A percentile compares a stretch with the other conserved stretches of the same genome.
These are phyloP conservation scores for Mizuhopecten yessoensis DNA, from an alignment of 1,140 invertebrate species.

Conservation along the genomic window DNA sequence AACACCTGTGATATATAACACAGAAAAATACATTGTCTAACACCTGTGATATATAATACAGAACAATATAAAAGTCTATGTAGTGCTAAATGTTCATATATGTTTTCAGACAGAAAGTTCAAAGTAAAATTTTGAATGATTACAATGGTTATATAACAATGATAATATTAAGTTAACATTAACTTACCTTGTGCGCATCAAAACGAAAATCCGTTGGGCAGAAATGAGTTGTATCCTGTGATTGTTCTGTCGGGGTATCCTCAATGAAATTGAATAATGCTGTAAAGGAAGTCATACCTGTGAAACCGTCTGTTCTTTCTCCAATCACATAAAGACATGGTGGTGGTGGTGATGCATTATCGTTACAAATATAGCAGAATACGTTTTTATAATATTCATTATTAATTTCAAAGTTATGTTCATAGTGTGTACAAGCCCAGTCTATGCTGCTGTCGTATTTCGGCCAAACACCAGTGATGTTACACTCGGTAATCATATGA, in stretches of 20 bases:
- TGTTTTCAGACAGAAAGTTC: too few relatives aligned
- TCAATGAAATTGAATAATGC: background rate
- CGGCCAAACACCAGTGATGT: background rate
- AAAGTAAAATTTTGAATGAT: too few relatives aligned
- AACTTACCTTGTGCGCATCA: background rate
- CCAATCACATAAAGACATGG: background rate
- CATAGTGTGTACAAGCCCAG: background rate
- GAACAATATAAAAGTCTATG: too few relatives aligned
- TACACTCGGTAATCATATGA: background rate
- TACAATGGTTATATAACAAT: too few relatives aligned
- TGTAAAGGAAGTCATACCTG: background rate
- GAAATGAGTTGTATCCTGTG: background rate
- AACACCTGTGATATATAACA: too few relatives aligned
- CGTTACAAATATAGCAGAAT: background rate
- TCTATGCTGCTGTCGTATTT: background rate
- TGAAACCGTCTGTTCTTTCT: background rate
- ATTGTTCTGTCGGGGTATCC: background rate
- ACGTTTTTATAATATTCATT: background rate
- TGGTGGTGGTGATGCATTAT: background rate
- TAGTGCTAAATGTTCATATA: too few relatives aligned
- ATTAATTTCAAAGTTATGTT: background rate
- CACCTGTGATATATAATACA: too few relatives aligned
- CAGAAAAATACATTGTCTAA: too few relatives aligned
- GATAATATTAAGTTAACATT: too few relatives aligned
- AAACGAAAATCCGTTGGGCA: background rate